Evolutionary conservation across 2,888 invertebrate species (phyloP).

Genomic region (Altica lythri): DNA sequence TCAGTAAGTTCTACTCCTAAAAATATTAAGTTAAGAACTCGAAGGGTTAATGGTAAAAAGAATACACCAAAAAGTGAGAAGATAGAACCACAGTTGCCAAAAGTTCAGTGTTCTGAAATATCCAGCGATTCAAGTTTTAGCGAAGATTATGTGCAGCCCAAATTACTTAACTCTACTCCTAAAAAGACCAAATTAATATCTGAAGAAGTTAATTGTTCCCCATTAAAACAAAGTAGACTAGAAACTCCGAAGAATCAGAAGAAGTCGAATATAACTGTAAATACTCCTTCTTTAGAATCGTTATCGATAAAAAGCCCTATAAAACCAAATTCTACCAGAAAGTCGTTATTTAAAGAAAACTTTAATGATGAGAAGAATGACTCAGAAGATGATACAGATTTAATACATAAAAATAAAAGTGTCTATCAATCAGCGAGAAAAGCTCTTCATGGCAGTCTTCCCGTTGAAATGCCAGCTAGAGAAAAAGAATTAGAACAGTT

Average conservation of each 20-base stretch:
- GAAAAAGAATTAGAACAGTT: slow-evolving; percentile 77
- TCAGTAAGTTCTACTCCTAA: slow-evolving; percentile 7
- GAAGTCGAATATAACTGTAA: neutral
- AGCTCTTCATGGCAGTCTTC: slow-evolving; percentile 53
- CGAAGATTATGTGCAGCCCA: neutral
- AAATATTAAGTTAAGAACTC: slow-evolving; percentile 27
- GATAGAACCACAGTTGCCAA: no score
- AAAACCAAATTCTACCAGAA: slow-evolving; percentile 16
- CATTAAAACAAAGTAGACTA: slow-evolving; percentile 52
- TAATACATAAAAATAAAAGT: slow-evolving; percentile 19
- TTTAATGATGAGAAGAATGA: neutral
- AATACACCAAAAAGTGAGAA: no score
- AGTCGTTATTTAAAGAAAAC: slow-evolving; percentile 32
- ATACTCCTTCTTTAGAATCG: slow-evolving; percentile 33
- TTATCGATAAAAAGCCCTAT: slow-evolving; percentile 32
- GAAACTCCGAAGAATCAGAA: slow-evolving; percentile 10
- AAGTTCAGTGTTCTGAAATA: slow-evolving; percentile 10
- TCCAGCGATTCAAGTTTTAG: slow-evolving; percentile 32
- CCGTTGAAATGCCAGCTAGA: slow-evolving; percentile 69
- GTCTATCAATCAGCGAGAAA: slow-evolving; percentile 51
- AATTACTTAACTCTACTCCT: slow-evolving; percentile 5
- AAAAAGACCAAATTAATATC: slow-evolving; percentile 26
- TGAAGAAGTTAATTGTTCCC: slow-evolving; percentile 43
- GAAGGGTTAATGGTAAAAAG: slow-evolving; percentile 35
- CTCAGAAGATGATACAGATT: neutral